Percentiles rank a stretch among this genome's conserved stretches.
These are phyloP conservation scores for Neoascia interrupta DNA, from an alignment of 2,888 invertebrate genomes.

Conservation along the genomic window DNA sequence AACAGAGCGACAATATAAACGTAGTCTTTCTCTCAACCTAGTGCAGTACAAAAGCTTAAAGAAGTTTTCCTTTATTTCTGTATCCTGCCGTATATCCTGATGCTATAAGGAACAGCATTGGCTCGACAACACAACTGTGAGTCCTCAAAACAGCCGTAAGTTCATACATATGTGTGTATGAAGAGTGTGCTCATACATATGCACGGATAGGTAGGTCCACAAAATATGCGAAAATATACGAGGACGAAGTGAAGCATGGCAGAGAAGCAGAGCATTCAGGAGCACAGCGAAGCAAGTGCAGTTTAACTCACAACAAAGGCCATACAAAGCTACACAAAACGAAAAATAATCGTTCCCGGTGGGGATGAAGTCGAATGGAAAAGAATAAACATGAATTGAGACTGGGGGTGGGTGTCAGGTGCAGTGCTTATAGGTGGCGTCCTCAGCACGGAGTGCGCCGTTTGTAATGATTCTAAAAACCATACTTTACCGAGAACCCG, in stretches of 20 bases:
- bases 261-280: conserved; percentile 25
- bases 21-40: conserved; percentile 7
- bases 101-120: neutral
- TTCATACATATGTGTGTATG: too few relatives aligned
- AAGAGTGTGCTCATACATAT: neutral
- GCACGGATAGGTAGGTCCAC: neutral
- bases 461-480: conserved; percentile 19
- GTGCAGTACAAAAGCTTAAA: conserved; percentile 22
- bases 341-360: conserved; percentile 55
- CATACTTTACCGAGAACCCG: neutral
- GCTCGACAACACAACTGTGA: conserved; percentile 14
- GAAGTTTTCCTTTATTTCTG: conserved; percentile 13
- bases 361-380: conserved; percentile 34
- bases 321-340: conserved; percentile 40
- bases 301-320: conserved; percentile 54
- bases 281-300: conserved; percentile 47
- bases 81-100: neutral
- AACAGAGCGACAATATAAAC: conserved; percentile 35
- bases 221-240: conserved; percentile 24
- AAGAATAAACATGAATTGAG: conserved; percentile 15
- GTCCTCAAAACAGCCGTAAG: too few relatives aligned
- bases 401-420: conserved; percentile 14
- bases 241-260: conserved; percentile 12
- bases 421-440: conserved; percentile 8
- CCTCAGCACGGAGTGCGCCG: neutral